Evolutionary conservation across 2,113 vertebrate species (phyloP).

Genomic region (Pelecanoides urinatrix): DNA sequence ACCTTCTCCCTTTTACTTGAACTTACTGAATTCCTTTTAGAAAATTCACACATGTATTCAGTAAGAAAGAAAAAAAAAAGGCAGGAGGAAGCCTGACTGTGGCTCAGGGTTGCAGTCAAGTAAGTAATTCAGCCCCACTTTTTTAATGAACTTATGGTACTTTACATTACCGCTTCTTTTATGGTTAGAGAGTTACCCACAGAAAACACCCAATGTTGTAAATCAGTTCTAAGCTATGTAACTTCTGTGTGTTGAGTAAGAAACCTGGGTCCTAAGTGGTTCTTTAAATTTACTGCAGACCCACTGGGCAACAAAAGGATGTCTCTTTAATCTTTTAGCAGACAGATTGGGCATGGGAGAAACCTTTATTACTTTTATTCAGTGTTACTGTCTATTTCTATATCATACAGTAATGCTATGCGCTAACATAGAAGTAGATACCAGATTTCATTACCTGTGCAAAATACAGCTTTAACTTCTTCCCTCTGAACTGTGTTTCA

Average conservation of each 20-base stretch:
- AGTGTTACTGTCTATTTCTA: background rate
- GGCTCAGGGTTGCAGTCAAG: background rate
- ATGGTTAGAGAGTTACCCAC: background rate
- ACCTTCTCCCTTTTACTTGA: background rate
- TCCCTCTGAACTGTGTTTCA: constrained; percentile 87
- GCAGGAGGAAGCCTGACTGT: background rate
- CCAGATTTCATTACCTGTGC: constrained; percentile 77
- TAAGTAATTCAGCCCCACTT: background rate
- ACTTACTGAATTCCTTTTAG: background rate
- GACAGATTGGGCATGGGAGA: background rate
- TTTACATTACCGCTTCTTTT: background rate
- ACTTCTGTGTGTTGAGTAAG: background rate
- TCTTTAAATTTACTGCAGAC: background rate
- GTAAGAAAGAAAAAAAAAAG: background rate
- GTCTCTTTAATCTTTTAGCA: background rate
- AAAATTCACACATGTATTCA: background rate
- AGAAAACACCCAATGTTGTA: background rate
- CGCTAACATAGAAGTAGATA: background rate
- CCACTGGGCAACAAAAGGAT: background rate
- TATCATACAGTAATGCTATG: background rate
- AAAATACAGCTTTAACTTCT: constrained; percentile 87
- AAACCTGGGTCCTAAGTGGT: background rate
- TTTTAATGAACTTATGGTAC: background rate
- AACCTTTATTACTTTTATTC: background rate
- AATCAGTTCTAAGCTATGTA: background rate